Evolutionary conservation across 2,888 invertebrate species (phyloP).

Genomic region (Eupithecia inturbata): DNA sequence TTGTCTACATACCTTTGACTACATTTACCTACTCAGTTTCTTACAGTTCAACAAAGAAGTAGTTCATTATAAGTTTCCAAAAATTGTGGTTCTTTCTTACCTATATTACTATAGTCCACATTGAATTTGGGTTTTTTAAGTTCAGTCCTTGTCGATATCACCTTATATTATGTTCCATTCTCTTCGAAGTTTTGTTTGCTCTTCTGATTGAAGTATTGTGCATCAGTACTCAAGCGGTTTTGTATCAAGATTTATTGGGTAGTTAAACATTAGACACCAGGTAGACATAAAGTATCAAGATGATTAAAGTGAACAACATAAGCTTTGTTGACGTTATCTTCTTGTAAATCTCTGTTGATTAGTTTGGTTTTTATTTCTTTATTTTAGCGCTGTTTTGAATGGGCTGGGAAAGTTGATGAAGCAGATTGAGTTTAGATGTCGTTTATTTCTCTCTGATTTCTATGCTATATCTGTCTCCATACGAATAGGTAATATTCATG

Average conservation of each 20-base stretch:
- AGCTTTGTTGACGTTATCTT: background rate
- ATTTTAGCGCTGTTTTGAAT: background rate
- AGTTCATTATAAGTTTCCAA: background rate
- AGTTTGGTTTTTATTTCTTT: background rate
- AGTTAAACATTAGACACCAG: conserved; percentile 11
- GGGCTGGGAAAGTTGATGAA: background rate
- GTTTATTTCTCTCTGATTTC: background rate
- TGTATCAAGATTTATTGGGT: conserved; percentile 21
- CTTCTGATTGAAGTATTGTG: conserved; percentile 55
- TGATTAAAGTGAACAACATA: conserved; percentile 7
- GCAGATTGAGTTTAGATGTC: background rate
- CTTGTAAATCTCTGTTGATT: background rate
- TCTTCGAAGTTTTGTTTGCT: conserved; percentile 57
- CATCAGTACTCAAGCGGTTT: conserved; percentile 41
- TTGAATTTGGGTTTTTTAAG: background rate
- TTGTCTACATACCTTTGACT: too few species aligned
- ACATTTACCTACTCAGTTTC: background rate
- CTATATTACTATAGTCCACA: too few species aligned
- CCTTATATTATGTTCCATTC: conserved; percentile 49
- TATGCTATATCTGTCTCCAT: background rate
- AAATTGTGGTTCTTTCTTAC: background rate
- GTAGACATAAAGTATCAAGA: conserved; percentile 8
- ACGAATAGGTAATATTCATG: too few species aligned
- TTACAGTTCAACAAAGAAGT: background rate
- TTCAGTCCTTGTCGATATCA: background rate